Evolutionary conservation across 2,113 vertebrate species (phyloP).

Genomic region (Enhydra lutris): DNA sequence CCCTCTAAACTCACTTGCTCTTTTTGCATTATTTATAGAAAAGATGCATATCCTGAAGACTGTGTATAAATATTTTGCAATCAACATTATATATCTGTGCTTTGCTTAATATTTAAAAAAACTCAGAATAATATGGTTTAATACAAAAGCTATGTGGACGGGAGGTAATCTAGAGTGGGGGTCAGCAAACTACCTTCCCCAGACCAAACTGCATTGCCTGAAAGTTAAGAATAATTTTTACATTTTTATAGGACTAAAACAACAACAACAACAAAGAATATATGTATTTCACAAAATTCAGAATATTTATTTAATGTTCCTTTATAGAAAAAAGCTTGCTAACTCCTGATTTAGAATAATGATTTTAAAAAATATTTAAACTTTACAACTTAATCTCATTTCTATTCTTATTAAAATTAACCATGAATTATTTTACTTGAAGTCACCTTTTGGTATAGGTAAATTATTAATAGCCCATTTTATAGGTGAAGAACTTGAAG

Average conservation of each 20-base stretch:
- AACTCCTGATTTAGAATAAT: background rate
- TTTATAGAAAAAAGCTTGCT: background rate
- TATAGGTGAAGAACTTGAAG: background rate
- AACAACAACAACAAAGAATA: background rate
- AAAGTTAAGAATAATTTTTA: background rate
- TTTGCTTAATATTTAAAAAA: slow-evolving; percentile 20
- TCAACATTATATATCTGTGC: background rate
- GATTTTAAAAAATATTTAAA: background rate
- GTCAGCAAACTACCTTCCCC: background rate
- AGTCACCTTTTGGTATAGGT: background rate
- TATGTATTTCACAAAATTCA: background rate
- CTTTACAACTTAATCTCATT: background rate
- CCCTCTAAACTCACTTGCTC: background rate
- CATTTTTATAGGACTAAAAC: background rate
- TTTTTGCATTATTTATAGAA: background rate
- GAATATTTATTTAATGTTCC: background rate
- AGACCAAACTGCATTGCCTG: background rate
- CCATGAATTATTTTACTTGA: background rate
- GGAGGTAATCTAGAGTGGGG: background rate
- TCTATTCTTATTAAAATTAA: background rate
- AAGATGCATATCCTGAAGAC: background rate
- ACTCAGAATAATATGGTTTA: background rate
- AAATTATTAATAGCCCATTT: background rate
- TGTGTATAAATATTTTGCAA: slow-evolving; percentile 1
- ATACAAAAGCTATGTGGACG: background rate